These are phyloP conservation scores for Labeo catla DNA, from an alignment of 2,113 vertebrate species.

Conservation along the genomic window DNA sequence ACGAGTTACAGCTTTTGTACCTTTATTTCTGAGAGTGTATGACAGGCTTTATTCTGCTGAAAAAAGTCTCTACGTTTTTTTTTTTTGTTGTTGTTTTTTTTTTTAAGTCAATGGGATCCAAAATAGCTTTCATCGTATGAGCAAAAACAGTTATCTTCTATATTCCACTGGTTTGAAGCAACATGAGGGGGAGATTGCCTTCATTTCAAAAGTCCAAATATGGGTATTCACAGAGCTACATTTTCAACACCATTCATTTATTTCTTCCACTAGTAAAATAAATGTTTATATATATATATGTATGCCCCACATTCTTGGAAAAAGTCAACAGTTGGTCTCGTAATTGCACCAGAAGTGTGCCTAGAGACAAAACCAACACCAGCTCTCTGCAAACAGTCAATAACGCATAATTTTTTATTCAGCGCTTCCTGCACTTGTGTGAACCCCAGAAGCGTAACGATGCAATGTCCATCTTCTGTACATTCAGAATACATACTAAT, in stretches of 20 bases:
- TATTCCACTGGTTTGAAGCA: background rate
- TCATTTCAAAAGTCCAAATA: background rate
- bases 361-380: background rate
- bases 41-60: background rate
- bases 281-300: background rate
- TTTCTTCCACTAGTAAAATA: background rate
- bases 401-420: constrained; percentile 9
- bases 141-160: background rate
- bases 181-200: background rate
- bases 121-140: background rate
- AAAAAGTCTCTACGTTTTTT: background rate
- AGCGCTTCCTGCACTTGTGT: background rate
- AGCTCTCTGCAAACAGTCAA: constrained; percentile 10
- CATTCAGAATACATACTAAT: constrained; percentile 7
- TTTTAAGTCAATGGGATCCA: background rate
- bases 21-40: background rate
- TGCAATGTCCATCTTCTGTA: background rate
- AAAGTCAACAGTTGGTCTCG: constrained; percentile 7
- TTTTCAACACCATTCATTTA: background rate
- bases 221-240: background rate
- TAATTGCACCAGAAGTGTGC: background rate
- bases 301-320: background rate
- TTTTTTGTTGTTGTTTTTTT: background rate
- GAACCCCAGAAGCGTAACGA: background rate
- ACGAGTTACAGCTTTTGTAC: background rate